Conservation (phyloP, 2,888 invertebrate species). For the Macaria liturata region DNA sequence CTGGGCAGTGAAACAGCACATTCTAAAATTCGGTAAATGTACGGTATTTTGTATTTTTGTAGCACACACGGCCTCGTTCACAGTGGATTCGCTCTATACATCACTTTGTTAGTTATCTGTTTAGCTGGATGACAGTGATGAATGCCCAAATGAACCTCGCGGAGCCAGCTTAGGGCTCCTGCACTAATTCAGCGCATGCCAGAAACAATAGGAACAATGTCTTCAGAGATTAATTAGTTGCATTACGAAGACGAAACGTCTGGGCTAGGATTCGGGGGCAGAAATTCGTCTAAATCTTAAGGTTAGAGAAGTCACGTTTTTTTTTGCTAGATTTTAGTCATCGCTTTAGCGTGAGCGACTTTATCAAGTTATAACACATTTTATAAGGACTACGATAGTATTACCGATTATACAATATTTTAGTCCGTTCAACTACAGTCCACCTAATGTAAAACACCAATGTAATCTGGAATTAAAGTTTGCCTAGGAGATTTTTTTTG, state of each 20-base stretch:
- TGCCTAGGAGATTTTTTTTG: no score
- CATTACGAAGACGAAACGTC: slow-evolving; percentile 25
- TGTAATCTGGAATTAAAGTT: no score
- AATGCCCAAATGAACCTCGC: slow-evolving; percentile 55
- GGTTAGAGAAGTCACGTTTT: no score
- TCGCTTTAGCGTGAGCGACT: no score
- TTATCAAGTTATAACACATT: no score
- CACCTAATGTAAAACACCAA: no score
- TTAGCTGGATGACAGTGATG: slow-evolving; percentile 66
- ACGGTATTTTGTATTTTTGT: slow-evolving; percentile 41
- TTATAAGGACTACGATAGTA: no score
- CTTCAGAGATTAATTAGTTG: slow-evolving; percentile 42
- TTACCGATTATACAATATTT: no score
- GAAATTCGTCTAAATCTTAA: slow-evolving; percentile 1
- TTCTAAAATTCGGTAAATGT: slow-evolving; percentile 32
- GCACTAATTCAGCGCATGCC: slow-evolving; percentile 45
- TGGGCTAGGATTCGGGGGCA: slow-evolving; percentile 16
- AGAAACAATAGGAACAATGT: slow-evolving; percentile 48
- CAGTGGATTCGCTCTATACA: slow-evolving; percentile 66
- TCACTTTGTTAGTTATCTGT: slow-evolving; percentile 72
- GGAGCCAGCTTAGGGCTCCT: slow-evolving; percentile 32
- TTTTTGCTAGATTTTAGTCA: no score
- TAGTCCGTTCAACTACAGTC: no score
- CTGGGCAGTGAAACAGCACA: slow-evolving; percentile 2
- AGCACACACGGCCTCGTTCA: slow-evolving; percentile 52